Evolutionary conservation across 2,888 invertebrate species (phyloP), one percentile per base, ranked within the genome.

Genomic region (Trissoscelio sp.): DNA sequence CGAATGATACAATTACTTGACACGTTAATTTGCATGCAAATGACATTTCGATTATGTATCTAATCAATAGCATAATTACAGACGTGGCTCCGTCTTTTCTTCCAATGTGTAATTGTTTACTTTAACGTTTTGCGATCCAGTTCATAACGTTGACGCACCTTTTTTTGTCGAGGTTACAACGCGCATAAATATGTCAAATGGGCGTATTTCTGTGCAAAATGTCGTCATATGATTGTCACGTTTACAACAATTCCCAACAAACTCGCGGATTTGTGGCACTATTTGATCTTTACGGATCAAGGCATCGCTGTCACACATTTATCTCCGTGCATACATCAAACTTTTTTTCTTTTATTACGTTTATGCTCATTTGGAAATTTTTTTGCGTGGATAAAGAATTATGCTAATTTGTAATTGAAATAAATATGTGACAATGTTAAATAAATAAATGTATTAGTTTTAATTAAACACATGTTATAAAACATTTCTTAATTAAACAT

Each of bases 151-250:
- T 11, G 77, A 77, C 77, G 75, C 72, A 46, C 81, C 81, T 62
- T 70, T 67, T 72, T 64, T 70, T 48, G 44, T 28, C 75, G 70
- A 75, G 72, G 58, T 46, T 67, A 64, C 60, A 14, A 46, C 3
- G 14, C 37, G 44, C 80, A 72, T 80, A 80, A 80, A 80, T 70
- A 80, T 70, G 53, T 67, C 67, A 79, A 67, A 58, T 73, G 74
- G 70, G 70, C 64, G 48, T 73, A 69, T 67, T 72, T 57, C 58
- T 34, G 70, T 44, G 42, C 46, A 67, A 69, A 55, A 42, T 75
- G 77, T 62, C 75, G 81, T 77, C 81, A 73, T 60, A 9, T 67
- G 16, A 74, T 81, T 67, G 80, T 72, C 64, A 46, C 20, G 55
- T 67, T 72, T 51, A 42, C 18, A 48, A 72, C 42, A 60, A 81